phyloP scores from a whole-genome alignment of 37 sponge, comb jelly and placozoan genomes.

The Hexactinellida sp. region DNA sequence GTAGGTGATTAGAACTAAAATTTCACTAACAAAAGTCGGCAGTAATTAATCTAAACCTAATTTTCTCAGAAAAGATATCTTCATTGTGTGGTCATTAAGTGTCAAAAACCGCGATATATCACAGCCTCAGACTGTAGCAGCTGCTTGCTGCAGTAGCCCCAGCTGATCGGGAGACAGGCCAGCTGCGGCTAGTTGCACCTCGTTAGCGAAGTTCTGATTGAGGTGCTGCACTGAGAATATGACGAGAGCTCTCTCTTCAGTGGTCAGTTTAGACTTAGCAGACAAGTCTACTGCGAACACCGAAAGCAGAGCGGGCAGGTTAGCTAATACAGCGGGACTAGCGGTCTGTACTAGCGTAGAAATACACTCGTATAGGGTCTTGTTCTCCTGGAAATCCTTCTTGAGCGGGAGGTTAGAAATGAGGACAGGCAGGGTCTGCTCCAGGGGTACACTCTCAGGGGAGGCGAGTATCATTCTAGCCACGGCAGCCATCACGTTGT shows the following conservation, averaged over 20 bases:
- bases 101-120: too few species aligned
- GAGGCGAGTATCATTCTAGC: slow-evolving; percentile 63
- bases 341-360: slow-evolving; percentile 27
- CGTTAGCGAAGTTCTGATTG: background rate
- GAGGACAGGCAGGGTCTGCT: slow-evolving; percentile 63
- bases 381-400: slow-evolving; percentile 77
- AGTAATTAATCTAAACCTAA: background rate
- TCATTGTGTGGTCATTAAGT: too few species aligned
- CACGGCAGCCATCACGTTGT: slow-evolving; percentile 68
- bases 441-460: slow-evolving; percentile 48
- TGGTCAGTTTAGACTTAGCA: slow-evolving; percentile 24
- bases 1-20: background rate
- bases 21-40: background rate
- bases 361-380: slow-evolving; percentile 61
- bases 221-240: background rate
- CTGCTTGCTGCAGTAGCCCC: background rate
- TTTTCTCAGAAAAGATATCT: background rate
- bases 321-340: slow-evolving; percentile 27
- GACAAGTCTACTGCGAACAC: slow-evolving; percentile 45
- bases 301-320: slow-evolving; percentile 27
- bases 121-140: background rate
- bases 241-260: slow-evolving; percentile 14
- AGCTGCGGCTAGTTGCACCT: slow-evolving; percentile 13
- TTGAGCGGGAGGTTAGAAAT: slow-evolving; percentile 63
- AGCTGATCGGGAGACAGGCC: background rate